Conservation (phyloP, 2,888 invertebrate species). For the Scaptomyza flava region DNA sequence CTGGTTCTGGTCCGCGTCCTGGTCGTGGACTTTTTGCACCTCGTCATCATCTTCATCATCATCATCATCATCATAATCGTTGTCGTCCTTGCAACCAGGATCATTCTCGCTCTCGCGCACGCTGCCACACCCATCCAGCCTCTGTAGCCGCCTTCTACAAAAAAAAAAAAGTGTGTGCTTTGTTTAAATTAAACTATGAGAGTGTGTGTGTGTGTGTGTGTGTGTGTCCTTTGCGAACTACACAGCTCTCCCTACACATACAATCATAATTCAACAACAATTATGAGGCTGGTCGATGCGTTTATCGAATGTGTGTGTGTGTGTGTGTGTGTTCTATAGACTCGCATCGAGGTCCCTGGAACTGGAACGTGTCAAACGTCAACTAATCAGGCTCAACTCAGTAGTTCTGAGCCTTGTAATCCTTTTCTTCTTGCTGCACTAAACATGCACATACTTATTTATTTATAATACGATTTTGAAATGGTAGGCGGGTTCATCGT, state of each 20-base stretch:
- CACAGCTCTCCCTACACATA: neutral
- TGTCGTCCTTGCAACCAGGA: conserved; percentile 35
- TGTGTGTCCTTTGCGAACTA: neutral
- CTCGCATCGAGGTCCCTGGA: conserved; percentile 40
- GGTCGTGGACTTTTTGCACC: neutral
- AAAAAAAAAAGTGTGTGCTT: conserved; percentile 6
- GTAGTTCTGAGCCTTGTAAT: conserved; percentile 17
- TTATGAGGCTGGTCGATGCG: conserved; percentile 30
- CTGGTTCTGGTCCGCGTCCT: conserved; percentile 30
- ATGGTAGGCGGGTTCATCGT: conserved; percentile 20
- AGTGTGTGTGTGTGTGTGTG: conserved; percentile 3
- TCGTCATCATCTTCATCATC: neutral
- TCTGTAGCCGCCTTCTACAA: conserved; percentile 56
- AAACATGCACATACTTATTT: conserved; percentile 2
- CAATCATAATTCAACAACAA: conserved; percentile 21
- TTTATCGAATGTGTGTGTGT: conserved; percentile 26
- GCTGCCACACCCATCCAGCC: conserved; percentile 67
- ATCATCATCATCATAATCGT: neutral
- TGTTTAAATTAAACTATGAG: conserved; percentile 9
- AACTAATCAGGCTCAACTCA: conserved; percentile 52
- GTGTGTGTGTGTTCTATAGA: neutral
- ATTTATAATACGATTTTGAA: conserved; percentile 41
- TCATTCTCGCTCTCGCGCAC: conserved; percentile 49
- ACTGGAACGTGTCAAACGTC: conserved; percentile 69
- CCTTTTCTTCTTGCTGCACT: conserved; percentile 21